Conservation (phyloP, 2,888 invertebrate genomes). For the Catotricha subobsoleta region DNA sequence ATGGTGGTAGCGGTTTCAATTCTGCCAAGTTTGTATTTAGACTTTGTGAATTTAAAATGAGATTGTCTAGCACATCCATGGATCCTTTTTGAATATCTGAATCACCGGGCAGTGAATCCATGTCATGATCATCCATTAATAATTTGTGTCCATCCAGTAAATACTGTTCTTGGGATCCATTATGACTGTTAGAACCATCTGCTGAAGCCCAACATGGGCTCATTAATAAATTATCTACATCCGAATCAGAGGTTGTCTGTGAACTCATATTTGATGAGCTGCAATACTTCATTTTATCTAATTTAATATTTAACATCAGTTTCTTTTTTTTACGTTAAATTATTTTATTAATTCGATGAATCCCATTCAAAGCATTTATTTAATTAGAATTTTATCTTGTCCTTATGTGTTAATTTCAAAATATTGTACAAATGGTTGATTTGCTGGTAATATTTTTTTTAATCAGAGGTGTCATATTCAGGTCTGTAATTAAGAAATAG, state of each 20-base stretch:
- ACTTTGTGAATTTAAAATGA: slow-evolving; percentile 37
- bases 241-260: slow-evolving; percentile 31
- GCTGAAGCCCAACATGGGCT: slow-evolving; percentile 49
- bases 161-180: slow-evolving; percentile 31
- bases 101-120: slow-evolving; percentile 32
- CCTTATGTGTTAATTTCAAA: too few relatives aligned
- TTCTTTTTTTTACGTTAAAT: too few relatives aligned
- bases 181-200: slow-evolving; percentile 24
- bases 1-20: slow-evolving; percentile 69
- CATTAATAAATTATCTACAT: slow-evolving; percentile 53
- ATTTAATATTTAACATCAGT: too few relatives aligned
- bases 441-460: too few relatives aligned
- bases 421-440: too few relatives aligned
- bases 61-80: slow-evolving; percentile 52
- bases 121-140: slow-evolving; percentile 34
- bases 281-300: too few relatives aligned
- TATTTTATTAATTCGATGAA: too few relatives aligned
- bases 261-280: slow-evolving; percentile 27
- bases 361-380: too few relatives aligned
- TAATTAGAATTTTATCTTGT: too few relatives aligned
- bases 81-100: slow-evolving; percentile 28
- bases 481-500: too few relatives aligned
- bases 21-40: slow-evolving; percentile 48
- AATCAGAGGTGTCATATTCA: too few relatives aligned
- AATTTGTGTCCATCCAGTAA: slow-evolving; percentile 37